These are phyloP conservation scores for Vanessa tameamea DNA, from an alignment of 1,140 invertebrate species.

Conservation along the genomic window DNA sequence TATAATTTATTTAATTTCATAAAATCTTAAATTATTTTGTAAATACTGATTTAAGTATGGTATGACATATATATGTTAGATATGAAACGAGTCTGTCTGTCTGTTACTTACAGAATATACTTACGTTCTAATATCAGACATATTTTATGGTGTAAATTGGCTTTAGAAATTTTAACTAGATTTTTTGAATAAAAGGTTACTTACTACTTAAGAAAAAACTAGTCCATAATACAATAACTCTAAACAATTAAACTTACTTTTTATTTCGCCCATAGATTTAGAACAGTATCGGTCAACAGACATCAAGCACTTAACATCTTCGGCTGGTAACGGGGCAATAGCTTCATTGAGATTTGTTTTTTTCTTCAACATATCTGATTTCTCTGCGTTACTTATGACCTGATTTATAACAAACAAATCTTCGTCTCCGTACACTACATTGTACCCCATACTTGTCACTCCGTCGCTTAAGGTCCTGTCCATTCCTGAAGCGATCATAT, in stretches of 20 bases:
- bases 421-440: slow-evolving; percentile 64
- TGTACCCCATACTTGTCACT: slow-evolving; percentile 53
- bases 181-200: too few relatives aligned
- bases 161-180: too few relatives aligned
- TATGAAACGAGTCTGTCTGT: too few relatives aligned
- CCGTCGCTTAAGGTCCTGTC: slow-evolving; percentile 54
- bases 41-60: too few relatives aligned
- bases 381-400: slow-evolving; percentile 56
- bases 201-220: too few relatives aligned
- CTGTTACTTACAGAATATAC: too few relatives aligned
- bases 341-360: slow-evolving; percentile 49
- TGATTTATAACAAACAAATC: slow-evolving; percentile 61
- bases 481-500: slow-evolving; percentile 48
- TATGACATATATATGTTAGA: too few relatives aligned
- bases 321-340: slow-evolving; percentile 50
- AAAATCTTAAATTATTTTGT: too few relatives aligned
- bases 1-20: too few relatives aligned
- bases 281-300: slow-evolving; percentile 67
- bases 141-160: too few relatives aligned
- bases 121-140: too few relatives aligned
- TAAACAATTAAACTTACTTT: slow-evolving; percentile 54
- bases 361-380: slow-evolving; percentile 45
- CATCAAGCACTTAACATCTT: slow-evolving; percentile 73
- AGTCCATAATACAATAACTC: not conserved
- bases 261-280: slow-evolving; percentile 59